Evolutionary conservation across 1,140 invertebrate genomes (phyloP), one percentile per base, ranked within the genome.

Genomic region (Druon quercuslanigerum): DNA sequence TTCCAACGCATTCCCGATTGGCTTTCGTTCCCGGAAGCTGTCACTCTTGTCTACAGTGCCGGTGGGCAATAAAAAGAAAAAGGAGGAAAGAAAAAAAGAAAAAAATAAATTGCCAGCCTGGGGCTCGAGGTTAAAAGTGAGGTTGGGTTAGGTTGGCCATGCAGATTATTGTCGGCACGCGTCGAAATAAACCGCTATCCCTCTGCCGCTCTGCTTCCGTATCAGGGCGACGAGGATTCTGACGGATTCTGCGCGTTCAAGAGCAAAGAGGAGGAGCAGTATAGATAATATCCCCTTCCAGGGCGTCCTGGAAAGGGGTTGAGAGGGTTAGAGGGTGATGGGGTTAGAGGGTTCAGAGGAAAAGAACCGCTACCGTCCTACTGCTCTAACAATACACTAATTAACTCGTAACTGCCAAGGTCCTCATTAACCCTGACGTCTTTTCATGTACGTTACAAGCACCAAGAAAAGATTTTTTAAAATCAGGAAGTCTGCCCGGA

Each of bases 161-260:
- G 60, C 25, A 66, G 60, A 66, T 66, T 66, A 66, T 66, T 66
- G 33, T 66, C 60, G 25, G 60, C 60, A 66, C 60, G 60, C 60
- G 60, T 66, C 60, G 25, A 40, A 66, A 66, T 46, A 66, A 66
- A 66, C 60, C 60, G 40, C 60, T 4, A 40, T 46, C 33, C 60
- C 60, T 57, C 25, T 46, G 33, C 0, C 25, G 25, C n/a, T 33
- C 8, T 66, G 3, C 60, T 66, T 66, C 25, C 60, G 14, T 46
- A n/a, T 66, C 9, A 33, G 16, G 25, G 7, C 16, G 57, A 33
- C 25, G 16, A n/a, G 25, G 25, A 66, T 66, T 25, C 40, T 66
- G 14, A 13, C 40, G 25, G 57, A 66, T 66, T 66, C 25, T 66
- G 60, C 60, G 60, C 33, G 13, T 66, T 50, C 14, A 72, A 76